Evolutionary conservation across 1,140 invertebrate genomes (phyloP).

Genomic region (Bombus confusus): DNA sequence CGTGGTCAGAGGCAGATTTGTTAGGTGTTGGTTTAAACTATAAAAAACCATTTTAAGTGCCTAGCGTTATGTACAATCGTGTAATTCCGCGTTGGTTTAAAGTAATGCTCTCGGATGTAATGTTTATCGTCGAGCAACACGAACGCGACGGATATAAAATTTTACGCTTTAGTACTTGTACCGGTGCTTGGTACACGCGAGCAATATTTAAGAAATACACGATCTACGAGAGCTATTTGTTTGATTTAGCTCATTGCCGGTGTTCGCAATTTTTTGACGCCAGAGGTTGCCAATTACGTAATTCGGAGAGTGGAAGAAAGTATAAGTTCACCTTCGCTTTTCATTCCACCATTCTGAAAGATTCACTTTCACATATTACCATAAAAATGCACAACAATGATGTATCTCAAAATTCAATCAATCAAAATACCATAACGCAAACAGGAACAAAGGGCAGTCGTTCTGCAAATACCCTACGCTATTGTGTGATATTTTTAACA

Average conservation of each 20-base stretch:
- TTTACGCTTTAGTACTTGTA: not conserved
- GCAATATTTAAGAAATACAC: not conserved
- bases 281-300: not conserved
- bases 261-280: no score
- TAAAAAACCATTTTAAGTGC: not conserved
- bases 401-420: not conserved
- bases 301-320: not conserved
- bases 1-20: not conserved
- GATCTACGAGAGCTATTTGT: no score
- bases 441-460: not conserved
- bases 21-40: not conserved
- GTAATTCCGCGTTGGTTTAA: not conserved
- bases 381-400: not conserved
- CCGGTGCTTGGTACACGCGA: not conserved
- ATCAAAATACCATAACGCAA: not conserved
- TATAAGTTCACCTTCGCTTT: not conserved
- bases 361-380: not conserved
- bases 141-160: not conserved
- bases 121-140: not conserved
- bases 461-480: not conserved
- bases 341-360: not conserved
- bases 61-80: not conserved
- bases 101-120: not conserved
- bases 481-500: not conserved
- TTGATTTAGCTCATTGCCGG: no score